phyloP scores from a whole-genome alignment of 2,113 vertebrate genomes.

The Panthera uncia region DNA sequence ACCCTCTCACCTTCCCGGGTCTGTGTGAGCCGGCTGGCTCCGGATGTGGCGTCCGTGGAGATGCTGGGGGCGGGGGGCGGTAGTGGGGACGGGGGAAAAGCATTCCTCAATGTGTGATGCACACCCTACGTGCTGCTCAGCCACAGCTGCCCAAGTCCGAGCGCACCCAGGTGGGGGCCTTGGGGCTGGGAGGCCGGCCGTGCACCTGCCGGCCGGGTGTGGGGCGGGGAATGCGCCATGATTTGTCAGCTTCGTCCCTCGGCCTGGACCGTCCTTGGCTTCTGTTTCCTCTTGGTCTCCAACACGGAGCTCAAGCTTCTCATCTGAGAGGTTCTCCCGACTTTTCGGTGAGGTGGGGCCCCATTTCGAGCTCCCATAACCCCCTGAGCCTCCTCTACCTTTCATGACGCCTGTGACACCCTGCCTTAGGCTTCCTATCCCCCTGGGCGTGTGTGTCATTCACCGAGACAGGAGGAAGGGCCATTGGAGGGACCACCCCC shows the following conservation, averaged over 20 bases:
- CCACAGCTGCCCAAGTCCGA: accelerated
- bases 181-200: neutral
- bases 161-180: neutral
- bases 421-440: neutral
- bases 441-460: neutral
- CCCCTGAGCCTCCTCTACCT: neutral
- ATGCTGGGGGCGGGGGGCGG: neutral
- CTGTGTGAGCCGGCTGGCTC: neutral
- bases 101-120: accelerated
- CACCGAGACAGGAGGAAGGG: neutral
- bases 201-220: neutral
- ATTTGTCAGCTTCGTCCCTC: no score
- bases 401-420: accelerated
- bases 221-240: accelerated
- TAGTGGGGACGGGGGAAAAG: accelerated
- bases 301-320: neutral
- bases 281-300: neutral
- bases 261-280: accelerated
- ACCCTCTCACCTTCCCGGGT: no score
- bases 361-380: neutral
- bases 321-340: accelerated
- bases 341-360: neutral
- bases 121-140: neutral
- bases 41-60: neutral
- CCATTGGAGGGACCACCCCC: accelerated